These are phyloP conservation scores for Apotomis turbidana DNA, from an alignment of 2,888 invertebrate species.

Conservation along the genomic window DNA sequence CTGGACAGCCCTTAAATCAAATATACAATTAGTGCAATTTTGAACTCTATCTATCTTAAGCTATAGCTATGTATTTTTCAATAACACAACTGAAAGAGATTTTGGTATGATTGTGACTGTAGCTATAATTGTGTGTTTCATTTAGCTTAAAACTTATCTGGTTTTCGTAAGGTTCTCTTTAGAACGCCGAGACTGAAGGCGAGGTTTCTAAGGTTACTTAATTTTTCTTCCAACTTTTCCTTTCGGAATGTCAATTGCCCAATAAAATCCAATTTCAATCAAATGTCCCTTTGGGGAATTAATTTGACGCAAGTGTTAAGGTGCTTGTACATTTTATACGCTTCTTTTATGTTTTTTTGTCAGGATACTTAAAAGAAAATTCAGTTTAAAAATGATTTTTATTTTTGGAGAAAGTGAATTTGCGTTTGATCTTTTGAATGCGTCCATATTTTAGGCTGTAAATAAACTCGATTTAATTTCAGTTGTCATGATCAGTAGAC, in stretches of 20 bases:
- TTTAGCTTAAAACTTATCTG: too few species aligned
- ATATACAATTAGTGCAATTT: background rate
- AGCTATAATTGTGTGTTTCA: too few species aligned
- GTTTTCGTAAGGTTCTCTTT: too few species aligned
- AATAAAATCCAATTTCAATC: slow-evolving; percentile 65
- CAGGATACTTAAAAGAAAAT: background rate
- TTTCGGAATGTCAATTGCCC: slow-evolving; percentile 67
- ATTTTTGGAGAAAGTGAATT: background rate
- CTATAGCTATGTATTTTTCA: background rate
- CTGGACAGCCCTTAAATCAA: background rate
- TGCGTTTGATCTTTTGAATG: background rate
- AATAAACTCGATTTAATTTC: too few species aligned
- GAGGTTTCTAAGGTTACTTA: slow-evolving; percentile 1
- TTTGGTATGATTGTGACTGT: too few species aligned
- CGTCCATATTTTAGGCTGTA: background rate
- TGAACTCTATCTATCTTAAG: background rate
- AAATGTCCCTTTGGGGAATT: slow-evolving; percentile 53
- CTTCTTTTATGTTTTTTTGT: background rate
- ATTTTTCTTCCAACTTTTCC: slow-evolving; percentile 46
- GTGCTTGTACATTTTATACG: slow-evolving; percentile 10
- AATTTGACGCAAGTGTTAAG: slow-evolving; percentile 46
- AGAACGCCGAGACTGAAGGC: background rate
- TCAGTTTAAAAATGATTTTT: background rate
- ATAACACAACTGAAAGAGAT: background rate
- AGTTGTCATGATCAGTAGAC: too few species aligned